Base-by-base conservation (phyloP, 1,140 invertebrate genomes). In the Cyphomyrmex costatus region DNA sequence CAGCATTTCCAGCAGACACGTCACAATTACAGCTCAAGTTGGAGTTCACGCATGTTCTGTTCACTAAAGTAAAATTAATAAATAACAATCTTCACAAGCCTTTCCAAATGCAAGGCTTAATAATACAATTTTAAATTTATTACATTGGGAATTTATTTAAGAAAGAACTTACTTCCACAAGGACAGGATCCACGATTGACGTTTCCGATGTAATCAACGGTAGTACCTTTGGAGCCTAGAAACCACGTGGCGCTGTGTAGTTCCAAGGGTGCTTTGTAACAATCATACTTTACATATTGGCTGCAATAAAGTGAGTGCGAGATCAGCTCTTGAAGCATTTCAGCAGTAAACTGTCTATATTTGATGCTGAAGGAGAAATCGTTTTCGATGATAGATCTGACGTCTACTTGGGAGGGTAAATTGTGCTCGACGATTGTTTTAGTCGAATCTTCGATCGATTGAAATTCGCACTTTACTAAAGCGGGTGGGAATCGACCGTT, bases 361-460 rank as follows among this genome's bases (percentile, higher is more conserved):
- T 97, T 98, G 42, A 99, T 98, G 80, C 96, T 97, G 90, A 98
- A 97, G 70, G 97, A 97, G 88, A 98, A 98, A 92, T 98, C 97
- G 60, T 96, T 95, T 70, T 98, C 97, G 3, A 96, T 95, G 12
- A 96, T 96, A 56, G 97, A 97, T 84, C 98, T 95, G 16, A 98
- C 98, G 94, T 98, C 98, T 82, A 98, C 97, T 96, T 99, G 98
- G 89, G 97, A 98, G 0, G 97, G 97, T 36, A 99, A 94, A 96
- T 99, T 99, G 93, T 99, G 98, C 93, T 98, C 98, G 0, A 99
- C 98, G 78, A 98, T 98, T 2, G 98, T 98, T 91, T 98, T 98
- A 0, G 98, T 99, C 0, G 97, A 97, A 91, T 98, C 98, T 85
- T 98, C 97, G 74, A 97, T 96, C 24, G 97, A 97, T 91, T 98